Conservation (phyloP, 2,888 invertebrate species). For the Parascotia fuliginaria region DNA sequence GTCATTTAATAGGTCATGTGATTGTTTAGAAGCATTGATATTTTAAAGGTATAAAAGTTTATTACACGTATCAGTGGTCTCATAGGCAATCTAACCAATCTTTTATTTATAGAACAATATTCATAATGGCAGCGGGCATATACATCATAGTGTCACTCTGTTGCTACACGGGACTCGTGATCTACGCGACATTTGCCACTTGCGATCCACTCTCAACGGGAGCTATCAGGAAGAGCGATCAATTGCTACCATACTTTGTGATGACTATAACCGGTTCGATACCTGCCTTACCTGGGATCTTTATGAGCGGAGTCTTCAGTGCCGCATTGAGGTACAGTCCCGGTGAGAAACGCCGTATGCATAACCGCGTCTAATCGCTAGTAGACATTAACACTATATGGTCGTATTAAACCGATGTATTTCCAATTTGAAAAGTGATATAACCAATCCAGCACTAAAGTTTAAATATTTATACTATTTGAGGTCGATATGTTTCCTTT, state of each 20-base stretch:
- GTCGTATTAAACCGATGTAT: no score
- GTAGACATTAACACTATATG: no score
- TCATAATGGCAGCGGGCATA: constrained; percentile 92
- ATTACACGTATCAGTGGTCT: no score
- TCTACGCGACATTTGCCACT: constrained; percentile 93
- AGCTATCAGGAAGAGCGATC: constrained; percentile 89
- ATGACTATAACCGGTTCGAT: constrained; percentile 91
- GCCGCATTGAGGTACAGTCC: constrained; percentile 91
- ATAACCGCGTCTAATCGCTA: no score
- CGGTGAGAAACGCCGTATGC: constrained; percentile 16
- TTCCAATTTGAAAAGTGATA: no score
- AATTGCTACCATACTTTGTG: constrained; percentile 92
- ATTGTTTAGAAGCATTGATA: no score
- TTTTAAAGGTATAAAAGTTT: no score
- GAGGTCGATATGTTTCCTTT: no score
- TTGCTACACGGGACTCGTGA: constrained; percentile 93
- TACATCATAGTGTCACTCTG: constrained; percentile 90
- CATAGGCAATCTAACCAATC: no score
- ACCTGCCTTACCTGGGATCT: constrained; percentile 93
- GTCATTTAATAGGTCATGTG: no score
- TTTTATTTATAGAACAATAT: constrained; percentile 87
- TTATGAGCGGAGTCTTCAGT: constrained; percentile 94
- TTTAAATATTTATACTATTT: no score
- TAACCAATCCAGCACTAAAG: no score
- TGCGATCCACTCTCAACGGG: constrained; percentile 94